Base-by-base conservation (phyloP, 2,888 invertebrate species). In the Leptinotarsa tumamoca region DNA sequence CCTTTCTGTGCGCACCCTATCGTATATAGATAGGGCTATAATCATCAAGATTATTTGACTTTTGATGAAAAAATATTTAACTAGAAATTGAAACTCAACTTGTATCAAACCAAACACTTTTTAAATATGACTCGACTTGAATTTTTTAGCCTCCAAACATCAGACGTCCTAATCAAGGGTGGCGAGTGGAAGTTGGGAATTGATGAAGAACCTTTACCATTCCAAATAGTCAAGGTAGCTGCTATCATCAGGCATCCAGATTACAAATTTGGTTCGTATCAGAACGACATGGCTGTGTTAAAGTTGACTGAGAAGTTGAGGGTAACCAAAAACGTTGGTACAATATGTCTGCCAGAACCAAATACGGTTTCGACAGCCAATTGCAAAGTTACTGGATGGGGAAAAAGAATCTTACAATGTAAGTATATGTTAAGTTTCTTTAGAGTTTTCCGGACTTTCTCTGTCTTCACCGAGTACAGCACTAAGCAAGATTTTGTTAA, bases 101-200 rank as follows among this genome's bases (percentile, higher is more conserved):
- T 50, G 17, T 18, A 15, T 23, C 27, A 54, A n/a, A 73, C 15
- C 17, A 50, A 21, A 17, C 21, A 27, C 15, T 17, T 71, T 63
- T 66, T 10, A 43, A 43, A 43, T 43, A 43, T 43, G 13, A 10
- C 43, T 43, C 43, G 10, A 10, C 43, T 43, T 58, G 4, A 23
- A 67, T 67, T 50, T 67, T 87, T 58, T 87, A 94, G 94, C 56
- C 87, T 93, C 3, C 87, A 89, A 43, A 91, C 94, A 17, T 90
- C 89, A 80, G 94, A 95, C 84, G 90, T 95, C 0, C 90, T 94
- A 0, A 92, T 95, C 81, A 95, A 95, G 85, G 93, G 93, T 1
- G 96, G 96, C 0, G 95, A 95, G 91, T 95, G 95, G 95, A 94
- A 94, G 84, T 89, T 96, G 4, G 95, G 95, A 66, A 93, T 94